A percentile compares a stretch with the other conserved stretches of the same genome.
These are phyloP conservation scores for Phoxinus dragarum DNA, from an alignment of 2,797 vertebrate species.

Conservation along the genomic window DNA sequence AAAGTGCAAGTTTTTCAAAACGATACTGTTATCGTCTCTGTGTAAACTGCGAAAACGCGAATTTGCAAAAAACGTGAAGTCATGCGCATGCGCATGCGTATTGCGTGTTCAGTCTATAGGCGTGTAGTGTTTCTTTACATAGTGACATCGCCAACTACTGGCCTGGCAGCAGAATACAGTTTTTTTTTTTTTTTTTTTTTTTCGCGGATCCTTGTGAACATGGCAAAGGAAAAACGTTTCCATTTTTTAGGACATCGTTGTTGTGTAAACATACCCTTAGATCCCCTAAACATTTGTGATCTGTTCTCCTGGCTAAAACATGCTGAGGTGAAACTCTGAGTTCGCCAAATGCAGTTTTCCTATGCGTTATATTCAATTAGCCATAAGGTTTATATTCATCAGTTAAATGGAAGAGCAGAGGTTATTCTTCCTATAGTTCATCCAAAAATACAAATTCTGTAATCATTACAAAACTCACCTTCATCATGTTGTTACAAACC, in stretches of 20 bases:
- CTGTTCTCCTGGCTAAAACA: conserved; percentile 50
- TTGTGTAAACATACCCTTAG: not conserved
- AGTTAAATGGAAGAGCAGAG: not conserved
- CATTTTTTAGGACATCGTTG: not conserved
- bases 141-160: no score
- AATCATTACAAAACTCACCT: not conserved
- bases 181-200: no score
- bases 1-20: not conserved
- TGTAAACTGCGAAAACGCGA: no score
- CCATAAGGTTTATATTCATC: not conserved
- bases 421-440: not conserved
- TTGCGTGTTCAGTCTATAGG: no score
- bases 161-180: no score
- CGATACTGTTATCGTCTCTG: no score
- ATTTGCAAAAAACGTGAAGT: no score
- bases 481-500: not conserved
- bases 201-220: no score
- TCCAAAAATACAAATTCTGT: not conserved
- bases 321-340: conserved; percentile 1
- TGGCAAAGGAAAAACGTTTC: not conserved
- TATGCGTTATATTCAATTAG: conserved; percentile 3
- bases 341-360: conserved; percentile 13
- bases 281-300: conserved; percentile 53
- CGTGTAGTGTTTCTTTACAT: no score
- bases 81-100: no score